These are phyloP conservation scores for Trichogramma pretiosum DNA, from an alignment of 1,140 invertebrate species.

Conservation along the genomic window DNA sequence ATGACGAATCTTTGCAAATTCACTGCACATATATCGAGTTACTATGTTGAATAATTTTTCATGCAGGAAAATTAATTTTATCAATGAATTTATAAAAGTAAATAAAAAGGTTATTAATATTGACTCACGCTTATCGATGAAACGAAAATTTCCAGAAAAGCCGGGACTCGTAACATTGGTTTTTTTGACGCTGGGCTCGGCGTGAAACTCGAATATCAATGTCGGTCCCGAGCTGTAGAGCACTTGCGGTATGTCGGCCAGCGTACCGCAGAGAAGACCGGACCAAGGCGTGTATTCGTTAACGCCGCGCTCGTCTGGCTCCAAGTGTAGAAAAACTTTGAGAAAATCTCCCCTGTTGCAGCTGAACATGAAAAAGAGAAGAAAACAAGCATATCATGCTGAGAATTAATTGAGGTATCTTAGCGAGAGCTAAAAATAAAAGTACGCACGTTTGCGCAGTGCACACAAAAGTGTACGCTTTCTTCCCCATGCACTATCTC, in stretches of 20 bases:
- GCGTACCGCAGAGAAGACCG: constrained; percentile 64
- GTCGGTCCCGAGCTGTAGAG: constrained; percentile 72
- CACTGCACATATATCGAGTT: too few relatives aligned
- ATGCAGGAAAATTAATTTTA: too few relatives aligned
- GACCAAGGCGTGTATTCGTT: constrained; percentile 74
- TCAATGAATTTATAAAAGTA: too few relatives aligned
- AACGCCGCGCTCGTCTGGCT: constrained; percentile 53
- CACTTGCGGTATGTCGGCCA: constrained; percentile 61
- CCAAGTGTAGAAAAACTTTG: constrained; percentile 69
- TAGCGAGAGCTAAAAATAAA: constrained; percentile 22
- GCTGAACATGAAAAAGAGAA: constrained; percentile 48
- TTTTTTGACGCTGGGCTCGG: constrained; percentile 29
- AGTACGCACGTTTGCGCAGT: constrained; percentile 13
- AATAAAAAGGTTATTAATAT: too few relatives aligned
- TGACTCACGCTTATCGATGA: constrained; percentile 73
- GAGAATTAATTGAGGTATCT: constrained; percentile 5
- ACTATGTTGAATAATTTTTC: too few relatives aligned
- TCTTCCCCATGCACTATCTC: background rate
- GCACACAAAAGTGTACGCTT: too few relatives aligned
- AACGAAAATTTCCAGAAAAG: constrained; percentile 70
- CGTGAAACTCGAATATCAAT: constrained; percentile 76
- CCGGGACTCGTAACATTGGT: constrained; percentile 47
- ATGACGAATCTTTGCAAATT: too few relatives aligned
- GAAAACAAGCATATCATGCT: background rate
- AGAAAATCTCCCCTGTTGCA: constrained; percentile 69